Evolutionary conservation across 2,113 vertebrate genomes (phyloP).

Genomic region (Ariopsis seemanni): DNA sequence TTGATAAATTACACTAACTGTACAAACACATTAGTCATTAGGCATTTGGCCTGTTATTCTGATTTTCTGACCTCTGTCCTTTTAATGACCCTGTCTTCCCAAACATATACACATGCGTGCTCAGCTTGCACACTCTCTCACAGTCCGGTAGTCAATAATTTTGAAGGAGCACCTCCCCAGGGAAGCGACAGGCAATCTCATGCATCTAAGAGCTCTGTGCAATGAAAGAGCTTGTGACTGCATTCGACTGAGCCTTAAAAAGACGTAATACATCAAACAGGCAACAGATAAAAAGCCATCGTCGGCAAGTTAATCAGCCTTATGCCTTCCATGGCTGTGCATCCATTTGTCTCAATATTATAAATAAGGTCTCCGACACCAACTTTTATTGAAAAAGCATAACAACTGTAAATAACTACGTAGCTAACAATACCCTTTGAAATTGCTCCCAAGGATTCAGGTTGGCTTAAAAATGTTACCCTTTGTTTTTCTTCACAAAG

Average conservation of each 20-base stretch:
- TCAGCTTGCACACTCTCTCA: constrained; percentile 46
- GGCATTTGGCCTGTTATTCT: neutral
- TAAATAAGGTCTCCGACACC: constrained; percentile 57
- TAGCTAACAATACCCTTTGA: constrained; percentile 26
- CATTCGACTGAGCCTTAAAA: constrained; percentile 74
- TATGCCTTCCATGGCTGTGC: constrained; percentile 69
- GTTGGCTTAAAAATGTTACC: constrained; percentile 10
- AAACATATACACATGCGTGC: constrained; percentile 33
- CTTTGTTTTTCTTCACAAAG: constrained; percentile 23
- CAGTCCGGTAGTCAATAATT: constrained; percentile 75
- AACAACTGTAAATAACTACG: constrained; percentile 51
- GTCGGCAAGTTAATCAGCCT: constrained; percentile 75
- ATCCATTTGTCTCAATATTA: constrained; percentile 75
- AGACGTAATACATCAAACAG: constrained; percentile 77
- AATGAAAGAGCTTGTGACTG: constrained; percentile 76
- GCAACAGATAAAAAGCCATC: constrained; percentile 75
- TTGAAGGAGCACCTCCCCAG: constrained; percentile 70
- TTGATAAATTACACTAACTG: neutral
- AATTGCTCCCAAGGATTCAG: constrained; percentile 18
- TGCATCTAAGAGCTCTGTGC: constrained; percentile 57
- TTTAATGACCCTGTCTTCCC: constrained; percentile 53
- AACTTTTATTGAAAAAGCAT: constrained; percentile 61
- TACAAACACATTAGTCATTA: neutral
- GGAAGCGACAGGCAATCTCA: constrained; percentile 70
- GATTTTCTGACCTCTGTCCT: constrained; percentile 61